Conservation (phyloP, 2,113 vertebrate genomes). For the Eleginops maclovinus region DNA sequence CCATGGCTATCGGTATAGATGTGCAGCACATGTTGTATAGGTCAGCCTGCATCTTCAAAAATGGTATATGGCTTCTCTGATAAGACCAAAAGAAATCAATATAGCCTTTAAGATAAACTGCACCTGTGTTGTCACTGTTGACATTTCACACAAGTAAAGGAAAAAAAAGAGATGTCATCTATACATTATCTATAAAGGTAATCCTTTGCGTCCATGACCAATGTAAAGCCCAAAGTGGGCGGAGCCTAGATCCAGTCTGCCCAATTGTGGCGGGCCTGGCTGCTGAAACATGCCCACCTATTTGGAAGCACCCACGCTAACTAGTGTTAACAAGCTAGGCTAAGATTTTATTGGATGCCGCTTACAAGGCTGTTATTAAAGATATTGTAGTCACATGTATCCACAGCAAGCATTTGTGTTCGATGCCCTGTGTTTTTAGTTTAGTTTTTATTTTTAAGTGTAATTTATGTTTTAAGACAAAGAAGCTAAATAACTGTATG, state of each 20-base stretch:
- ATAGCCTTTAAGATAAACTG: slow-evolving; percentile 4
- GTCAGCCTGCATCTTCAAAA: slow-evolving; percentile 14
- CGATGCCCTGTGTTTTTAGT: not conserved
- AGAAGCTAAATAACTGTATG: not conserved
- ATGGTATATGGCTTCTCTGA: slow-evolving; percentile 13
- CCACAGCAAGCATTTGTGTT: not conserved
- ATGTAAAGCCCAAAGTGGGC: no score
- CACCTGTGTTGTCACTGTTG: not conserved
- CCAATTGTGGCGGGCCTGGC: no score
- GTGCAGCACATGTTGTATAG: slow-evolving; percentile 25
- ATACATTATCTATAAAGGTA: not conserved
- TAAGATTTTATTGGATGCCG: no score
- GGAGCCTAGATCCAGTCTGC: no score
- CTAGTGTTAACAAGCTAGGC: no score
- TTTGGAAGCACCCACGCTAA: no score
- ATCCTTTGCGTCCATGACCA: not conserved
- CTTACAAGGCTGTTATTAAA: not conserved
- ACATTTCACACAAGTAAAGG: slow-evolving; percentile 13
- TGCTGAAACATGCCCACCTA: no score
- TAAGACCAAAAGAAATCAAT: slow-evolving; percentile 18
- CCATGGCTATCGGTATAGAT: slow-evolving; percentile 43
- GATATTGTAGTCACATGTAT: not conserved
- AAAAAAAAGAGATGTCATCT: not conserved
- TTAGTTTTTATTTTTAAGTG: slow-evolving; percentile 1
- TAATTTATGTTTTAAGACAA: not conserved